phyloP scores from a whole-genome alignment of 2,888 invertebrate species.

The Labia minor region DNA sequence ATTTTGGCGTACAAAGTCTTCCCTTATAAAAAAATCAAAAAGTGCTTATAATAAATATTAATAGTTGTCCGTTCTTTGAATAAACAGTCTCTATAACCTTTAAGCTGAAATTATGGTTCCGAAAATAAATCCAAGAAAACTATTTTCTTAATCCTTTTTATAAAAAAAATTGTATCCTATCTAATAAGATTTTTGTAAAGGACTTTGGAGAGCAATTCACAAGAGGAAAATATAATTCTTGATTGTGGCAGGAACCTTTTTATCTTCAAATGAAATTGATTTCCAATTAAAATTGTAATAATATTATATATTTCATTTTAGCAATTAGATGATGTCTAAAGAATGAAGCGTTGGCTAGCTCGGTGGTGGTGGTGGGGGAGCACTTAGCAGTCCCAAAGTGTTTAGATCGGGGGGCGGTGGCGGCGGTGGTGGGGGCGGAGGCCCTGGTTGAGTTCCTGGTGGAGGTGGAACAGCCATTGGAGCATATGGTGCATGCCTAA shows the following conservation, averaged over 20 bases:
- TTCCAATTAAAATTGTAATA: background rate
- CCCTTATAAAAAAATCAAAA: conserved; percentile 5
- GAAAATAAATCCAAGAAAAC: background rate
- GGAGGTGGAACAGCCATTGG: conserved; percentile 24
- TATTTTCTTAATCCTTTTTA: background rate
- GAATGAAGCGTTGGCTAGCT: conserved; percentile 20
- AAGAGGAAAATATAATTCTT: background rate
- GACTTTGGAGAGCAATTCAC: background rate
- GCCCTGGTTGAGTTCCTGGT: conserved; percentile 24
- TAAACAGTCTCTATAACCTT: background rate
- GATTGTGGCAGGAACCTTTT: background rate
- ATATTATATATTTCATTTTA: background rate
- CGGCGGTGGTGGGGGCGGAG: conserved; percentile 29
- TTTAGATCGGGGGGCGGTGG: conserved; percentile 33
- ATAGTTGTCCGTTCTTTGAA: background rate
- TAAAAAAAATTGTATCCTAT: background rate
- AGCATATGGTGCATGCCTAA: background rate
- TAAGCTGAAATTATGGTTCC: background rate
- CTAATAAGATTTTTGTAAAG: background rate
- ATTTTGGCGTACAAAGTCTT: conserved; percentile 13
- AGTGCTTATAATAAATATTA: conserved; percentile 13
- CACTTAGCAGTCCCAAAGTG: conserved; percentile 43
- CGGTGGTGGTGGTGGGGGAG: conserved; percentile 62
- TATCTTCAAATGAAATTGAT: background rate
- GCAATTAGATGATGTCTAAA: too few species aligned